phyloP scores from a whole-genome alignment of 1,140 invertebrate genomes.

The Pseudobourletiella spinata region DNA sequence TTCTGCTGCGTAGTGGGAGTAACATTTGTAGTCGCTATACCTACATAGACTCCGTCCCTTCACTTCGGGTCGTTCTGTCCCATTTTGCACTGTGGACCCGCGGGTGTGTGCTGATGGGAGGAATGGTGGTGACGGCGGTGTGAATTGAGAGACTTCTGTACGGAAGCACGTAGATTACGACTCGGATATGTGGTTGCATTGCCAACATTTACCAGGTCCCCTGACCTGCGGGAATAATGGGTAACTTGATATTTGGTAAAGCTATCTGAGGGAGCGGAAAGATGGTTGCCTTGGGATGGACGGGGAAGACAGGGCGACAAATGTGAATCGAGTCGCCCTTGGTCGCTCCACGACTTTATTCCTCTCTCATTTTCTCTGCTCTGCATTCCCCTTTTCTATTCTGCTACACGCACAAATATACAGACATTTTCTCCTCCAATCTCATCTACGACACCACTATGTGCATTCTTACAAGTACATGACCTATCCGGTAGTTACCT shows the following conservation, averaged over 20 bases:
- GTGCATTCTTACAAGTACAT: not conserved
- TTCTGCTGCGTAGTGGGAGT: not conserved
- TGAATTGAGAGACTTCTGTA: not conserved
- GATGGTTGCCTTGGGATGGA: constrained; percentile 3
- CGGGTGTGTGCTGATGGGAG: not conserved
- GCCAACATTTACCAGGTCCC: constrained; percentile 1
- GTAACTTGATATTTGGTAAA: constrained; percentile 5
- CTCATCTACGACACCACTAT: not conserved
- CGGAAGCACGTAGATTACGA: constrained; percentile 2
- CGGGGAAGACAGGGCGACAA: not conserved
- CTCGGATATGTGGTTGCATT: not conserved
- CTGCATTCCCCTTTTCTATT: not conserved
- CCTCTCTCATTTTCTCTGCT: not conserved
- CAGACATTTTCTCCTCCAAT: not conserved
- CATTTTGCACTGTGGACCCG: not conserved
- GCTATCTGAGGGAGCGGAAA: not conserved
- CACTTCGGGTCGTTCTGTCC: not conserved
- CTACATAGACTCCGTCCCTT: not conserved
- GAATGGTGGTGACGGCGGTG: not conserved
- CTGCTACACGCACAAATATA: too few species aligned
- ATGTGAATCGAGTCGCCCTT: constrained; percentile 1
- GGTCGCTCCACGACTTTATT: not conserved
- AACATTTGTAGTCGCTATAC: too few species aligned
- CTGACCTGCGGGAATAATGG: not conserved
- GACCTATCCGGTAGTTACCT: not conserved